A percentile compares a stretch with the other conserved stretches of the same genome.
These are phyloP conservation scores for Bufotes viridis DNA, from an alignment of 2,797 vertebrate genomes.

Conservation along the genomic window DNA sequence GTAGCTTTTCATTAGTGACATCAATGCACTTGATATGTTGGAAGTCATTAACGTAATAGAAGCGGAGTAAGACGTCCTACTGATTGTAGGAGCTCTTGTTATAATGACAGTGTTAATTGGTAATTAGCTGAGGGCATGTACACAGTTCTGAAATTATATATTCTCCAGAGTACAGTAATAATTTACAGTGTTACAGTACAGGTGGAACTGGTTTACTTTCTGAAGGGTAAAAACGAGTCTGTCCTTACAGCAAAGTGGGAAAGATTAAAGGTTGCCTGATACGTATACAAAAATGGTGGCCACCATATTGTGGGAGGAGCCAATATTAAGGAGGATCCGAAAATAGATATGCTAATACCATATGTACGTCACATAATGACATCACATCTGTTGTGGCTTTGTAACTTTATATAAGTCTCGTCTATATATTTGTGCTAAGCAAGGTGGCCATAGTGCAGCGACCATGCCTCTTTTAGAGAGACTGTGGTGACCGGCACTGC, in stretches of 20 bases:
- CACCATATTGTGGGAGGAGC: too few species aligned
- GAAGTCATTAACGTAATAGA: neutral
- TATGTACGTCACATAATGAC: too few species aligned
- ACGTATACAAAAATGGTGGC: too few species aligned
- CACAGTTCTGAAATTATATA: neutral
- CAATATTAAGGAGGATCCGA: too few species aligned
- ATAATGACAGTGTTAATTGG: conserved; percentile 19
- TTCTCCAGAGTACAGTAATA: neutral
- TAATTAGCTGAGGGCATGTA: conserved; percentile 17
- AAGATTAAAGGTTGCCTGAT: too few species aligned
- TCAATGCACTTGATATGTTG: neutral
- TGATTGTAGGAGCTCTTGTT: neutral
- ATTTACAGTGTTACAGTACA: neutral
- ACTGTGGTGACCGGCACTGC: too few species aligned
- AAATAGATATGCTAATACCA: neutral
- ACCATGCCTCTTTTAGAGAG: too few species aligned
- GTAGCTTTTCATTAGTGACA: neutral
- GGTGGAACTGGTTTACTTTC: neutral
- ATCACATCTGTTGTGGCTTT: too few species aligned
- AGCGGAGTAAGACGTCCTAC: neutral
- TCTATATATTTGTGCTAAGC: too few species aligned
- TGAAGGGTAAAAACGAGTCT: neutral
- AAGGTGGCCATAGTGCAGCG: too few species aligned
- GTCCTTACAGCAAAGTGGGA: too few species aligned
- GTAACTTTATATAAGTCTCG: too few species aligned